A percentile compares a stretch with the other conserved stretches of the same genome.
These are phyloP conservation scores for Anneissia japonica DNA, from an alignment of 35 echinoderm and acorn worm genomes.

Conservation along the genomic window DNA sequence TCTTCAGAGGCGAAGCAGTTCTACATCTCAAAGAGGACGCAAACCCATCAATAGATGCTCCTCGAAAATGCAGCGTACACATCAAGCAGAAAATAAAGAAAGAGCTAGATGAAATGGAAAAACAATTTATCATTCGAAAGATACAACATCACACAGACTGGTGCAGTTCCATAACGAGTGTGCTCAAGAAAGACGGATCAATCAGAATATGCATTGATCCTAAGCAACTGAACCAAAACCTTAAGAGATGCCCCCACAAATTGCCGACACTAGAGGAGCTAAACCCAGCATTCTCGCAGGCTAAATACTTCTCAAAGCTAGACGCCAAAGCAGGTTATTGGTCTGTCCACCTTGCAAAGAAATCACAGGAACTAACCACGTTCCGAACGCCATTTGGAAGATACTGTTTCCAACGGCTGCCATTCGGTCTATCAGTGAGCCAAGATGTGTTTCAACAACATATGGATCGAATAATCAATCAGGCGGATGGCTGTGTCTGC, in stretches of 20 bases:
- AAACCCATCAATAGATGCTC: constrained; percentile 29
- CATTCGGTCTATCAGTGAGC: constrained; percentile 42
- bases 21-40: constrained; percentile 41
- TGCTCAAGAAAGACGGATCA: constrained; percentile 30
- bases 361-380: constrained; percentile 3
- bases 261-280: constrained; percentile 41
- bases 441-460: constrained; percentile 52
- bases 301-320: constrained; percentile 52
- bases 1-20: constrained; percentile 31
- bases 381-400: constrained; percentile 45
- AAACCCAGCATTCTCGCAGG: too few relatives aligned
- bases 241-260: constrained; percentile 54
- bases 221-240: constrained; percentile 39
- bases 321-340: constrained; percentile 21
- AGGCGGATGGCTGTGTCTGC: constrained; percentile 9
- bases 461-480: constrained; percentile 39
- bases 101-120: constrained; percentile 45
- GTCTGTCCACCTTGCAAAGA: background rate
- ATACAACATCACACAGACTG: constrained; percentile 46
- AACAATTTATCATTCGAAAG: constrained; percentile 19
- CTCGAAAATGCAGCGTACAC: constrained; percentile 43
- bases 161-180: constrained; percentile 38
- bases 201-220: constrained; percentile 58
- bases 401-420: constrained; percentile 37
- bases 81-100: constrained; percentile 37